Base-by-base conservation (phyloP, 2,113 vertebrate genomes). In the Colistium nudipinnis region DNA sequence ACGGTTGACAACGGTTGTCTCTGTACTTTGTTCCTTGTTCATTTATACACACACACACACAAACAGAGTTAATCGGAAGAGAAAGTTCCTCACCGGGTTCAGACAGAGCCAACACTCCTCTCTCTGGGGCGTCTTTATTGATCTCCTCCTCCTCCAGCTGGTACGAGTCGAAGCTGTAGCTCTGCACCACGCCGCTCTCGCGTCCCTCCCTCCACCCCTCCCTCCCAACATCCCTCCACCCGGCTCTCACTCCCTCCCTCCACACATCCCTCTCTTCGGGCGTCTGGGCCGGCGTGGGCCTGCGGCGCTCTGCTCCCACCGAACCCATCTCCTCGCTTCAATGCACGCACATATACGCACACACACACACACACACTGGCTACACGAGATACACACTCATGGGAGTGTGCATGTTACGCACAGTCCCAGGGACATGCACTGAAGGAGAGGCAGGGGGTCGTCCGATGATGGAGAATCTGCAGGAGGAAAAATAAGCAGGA, bases 131-230 rank as follows among this genome's bases (percentile, higher is more conserved):
- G 1, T 92, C 92, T 80, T 93, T 94, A 0, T 82, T 70, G 66
- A 93, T 91, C 63, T 93, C 95, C 4, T 94, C 94, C 81, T 96
- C 96, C 80, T 98, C 97, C 89, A 96, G 92, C 87, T 95, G 96
- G 90, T 96, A 95, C 43, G 95, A 94, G 87, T 98, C 94, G 1
- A 98, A 96, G 89, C 96, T 96, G 89, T 95, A 98, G 92, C 96
- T 97, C 92, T 95, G 95, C 86, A 95, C 94, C 85, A 95, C 87
- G 6, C 94, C 92, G 6, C 94, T 86, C 75, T 90, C 89, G 41
- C 89, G 73, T 24, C 84, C 86, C 66, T 90, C 90, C 28, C 81
- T 87, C 89, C 89, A 88, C 35, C 66, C 78, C 52, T 88, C 90
- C 49, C 84, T 87, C 20, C 81, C 80, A 2, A 8, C 77, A 7